Percentiles rank a stretch among this genome's conserved stretches.
phyloP scores from a whole-genome alignment of 1,140 invertebrate species.

The Drosophila seguyi region DNA sequence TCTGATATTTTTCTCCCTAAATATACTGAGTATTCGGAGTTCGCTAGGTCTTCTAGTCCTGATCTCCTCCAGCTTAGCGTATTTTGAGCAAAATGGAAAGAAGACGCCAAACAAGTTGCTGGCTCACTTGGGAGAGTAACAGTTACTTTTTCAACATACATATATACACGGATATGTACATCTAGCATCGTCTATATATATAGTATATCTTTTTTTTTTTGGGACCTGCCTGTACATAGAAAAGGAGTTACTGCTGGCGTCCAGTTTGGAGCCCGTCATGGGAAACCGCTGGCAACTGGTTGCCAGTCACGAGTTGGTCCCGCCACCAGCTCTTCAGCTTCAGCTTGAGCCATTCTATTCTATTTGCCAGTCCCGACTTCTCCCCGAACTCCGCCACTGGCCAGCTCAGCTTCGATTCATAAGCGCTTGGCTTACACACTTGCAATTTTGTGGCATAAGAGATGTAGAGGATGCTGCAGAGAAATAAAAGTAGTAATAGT shows the following conservation, averaged over 20 bases:
- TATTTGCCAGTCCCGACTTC: slow-evolving; percentile 41
- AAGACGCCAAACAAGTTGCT: slow-evolving; percentile 76
- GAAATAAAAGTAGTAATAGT: neutral
- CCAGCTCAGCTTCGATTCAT: slow-evolving; percentile 70
- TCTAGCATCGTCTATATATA: slow-evolving; percentile 16
- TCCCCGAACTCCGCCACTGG: slow-evolving; percentile 8
- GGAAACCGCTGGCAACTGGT: slow-evolving; percentile 71
- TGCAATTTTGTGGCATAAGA: slow-evolving; percentile 68
- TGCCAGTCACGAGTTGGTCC: slow-evolving; percentile 72
- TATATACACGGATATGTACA: slow-evolving; percentile 44
- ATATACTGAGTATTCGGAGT: neutral
- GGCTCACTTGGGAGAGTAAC: slow-evolving; percentile 70
- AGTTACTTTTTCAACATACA: slow-evolving; percentile 73
- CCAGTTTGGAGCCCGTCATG: slow-evolving; percentile 57
- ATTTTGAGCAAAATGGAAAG: slow-evolving; percentile 66
- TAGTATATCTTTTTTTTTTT: slow-evolving; percentile 47
- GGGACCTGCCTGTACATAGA: slow-evolving; percentile 42
- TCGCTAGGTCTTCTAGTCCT: slow-evolving; percentile 1
- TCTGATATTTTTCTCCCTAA: neutral
- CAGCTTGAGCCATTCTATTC: slow-evolving; percentile 53
- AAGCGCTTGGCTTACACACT: slow-evolving; percentile 60
- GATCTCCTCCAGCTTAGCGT: slow-evolving; percentile 25
- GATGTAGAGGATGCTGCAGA: slow-evolving; percentile 10
- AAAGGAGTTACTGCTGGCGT: slow-evolving; percentile 47
- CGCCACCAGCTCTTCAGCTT: slow-evolving; percentile 27